phyloP scores from a whole-genome alignment of 2,888 invertebrate genomes.

The Agonopterix subpropinquella region DNA sequence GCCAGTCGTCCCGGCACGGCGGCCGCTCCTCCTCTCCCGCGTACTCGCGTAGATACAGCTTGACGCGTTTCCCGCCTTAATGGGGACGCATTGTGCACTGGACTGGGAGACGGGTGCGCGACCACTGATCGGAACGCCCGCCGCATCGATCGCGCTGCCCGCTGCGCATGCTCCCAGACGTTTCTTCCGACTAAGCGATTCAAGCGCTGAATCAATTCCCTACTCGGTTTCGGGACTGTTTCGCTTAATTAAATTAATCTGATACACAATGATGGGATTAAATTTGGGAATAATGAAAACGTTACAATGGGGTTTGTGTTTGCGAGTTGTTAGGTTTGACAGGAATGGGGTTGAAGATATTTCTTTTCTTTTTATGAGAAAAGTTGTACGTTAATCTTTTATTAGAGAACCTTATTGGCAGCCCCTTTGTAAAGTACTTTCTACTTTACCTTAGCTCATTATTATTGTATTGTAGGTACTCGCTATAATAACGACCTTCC shows the following conservation, averaged over 20 bases:
- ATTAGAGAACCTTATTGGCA: too few species aligned
- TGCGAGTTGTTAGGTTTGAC: neutral
- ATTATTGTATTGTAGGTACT: too few species aligned
- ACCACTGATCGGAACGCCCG: conserved; percentile 58
- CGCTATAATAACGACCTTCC: too few species aligned
- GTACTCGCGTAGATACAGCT: conserved; percentile 75
- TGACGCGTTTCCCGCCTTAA: conserved; percentile 68
- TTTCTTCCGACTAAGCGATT: conserved; percentile 12
- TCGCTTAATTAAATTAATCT: conserved; percentile 9
- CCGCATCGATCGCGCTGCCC: conserved; percentile 56
- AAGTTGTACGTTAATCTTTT: too few species aligned
- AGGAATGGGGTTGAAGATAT: too few species aligned
- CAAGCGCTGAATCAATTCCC: conserved; percentile 42
- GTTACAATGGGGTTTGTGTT: neutral
- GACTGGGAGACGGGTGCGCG: conserved; percentile 67
- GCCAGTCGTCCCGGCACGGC: conserved; percentile 70
- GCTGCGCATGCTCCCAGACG: conserved; percentile 40
- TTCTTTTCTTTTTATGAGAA: too few species aligned
- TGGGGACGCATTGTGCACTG: conserved; percentile 60
- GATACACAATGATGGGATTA: conserved; percentile 1
- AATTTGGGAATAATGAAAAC: neutral
- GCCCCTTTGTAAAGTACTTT: too few species aligned
- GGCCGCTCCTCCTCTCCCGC: conserved; percentile 74
- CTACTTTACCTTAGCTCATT: too few species aligned
- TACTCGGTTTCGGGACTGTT: neutral